Conservation (phyloP, 2,797 vertebrate genomes). For the Paratrypauchen microcephalus region DNA sequence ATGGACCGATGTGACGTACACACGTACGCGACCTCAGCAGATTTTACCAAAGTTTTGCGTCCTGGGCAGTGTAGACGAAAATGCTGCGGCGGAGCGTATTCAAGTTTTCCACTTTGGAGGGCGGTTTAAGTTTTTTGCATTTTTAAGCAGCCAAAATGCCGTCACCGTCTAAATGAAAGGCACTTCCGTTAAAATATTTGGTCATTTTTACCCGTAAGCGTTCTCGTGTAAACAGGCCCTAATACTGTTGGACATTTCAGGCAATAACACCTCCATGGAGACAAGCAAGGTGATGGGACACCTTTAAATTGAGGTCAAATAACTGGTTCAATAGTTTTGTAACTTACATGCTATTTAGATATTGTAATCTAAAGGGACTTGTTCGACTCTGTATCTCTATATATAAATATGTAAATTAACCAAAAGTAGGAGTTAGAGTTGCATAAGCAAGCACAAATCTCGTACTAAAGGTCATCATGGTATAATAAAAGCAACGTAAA, state of each 20-base stretch:
- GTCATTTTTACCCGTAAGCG: too few relatives aligned
- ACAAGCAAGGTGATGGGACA: not conserved
- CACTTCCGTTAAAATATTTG: too few relatives aligned
- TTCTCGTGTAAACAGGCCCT: too few relatives aligned
- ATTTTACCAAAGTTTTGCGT: too few relatives aligned
- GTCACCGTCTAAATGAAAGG: too few relatives aligned
- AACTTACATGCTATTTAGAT: not conserved
- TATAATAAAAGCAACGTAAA: not conserved
- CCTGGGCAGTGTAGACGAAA: too few relatives aligned
- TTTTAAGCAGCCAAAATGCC: too few relatives aligned
- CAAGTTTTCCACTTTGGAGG: too few relatives aligned
- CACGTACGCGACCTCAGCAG: too few relatives aligned
- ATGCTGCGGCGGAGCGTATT: too few relatives aligned
- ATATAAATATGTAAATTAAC: not conserved
- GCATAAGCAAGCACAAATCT: not conserved
- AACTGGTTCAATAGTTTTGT: not conserved
- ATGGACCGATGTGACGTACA: too few relatives aligned
- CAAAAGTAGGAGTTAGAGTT: not conserved
- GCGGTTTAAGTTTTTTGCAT: too few relatives aligned
- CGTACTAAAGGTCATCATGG: constrained; percentile 3
- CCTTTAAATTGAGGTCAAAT: constrained; percentile 3
- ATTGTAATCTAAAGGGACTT: constrained; percentile 1
- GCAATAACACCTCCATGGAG: not conserved
- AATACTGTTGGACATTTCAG: not conserved
- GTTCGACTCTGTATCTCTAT: constrained; percentile 1